Evolutionary conservation across 2,113 vertebrate species (phyloP).

Genomic region (Hystrix cristata): DNA sequence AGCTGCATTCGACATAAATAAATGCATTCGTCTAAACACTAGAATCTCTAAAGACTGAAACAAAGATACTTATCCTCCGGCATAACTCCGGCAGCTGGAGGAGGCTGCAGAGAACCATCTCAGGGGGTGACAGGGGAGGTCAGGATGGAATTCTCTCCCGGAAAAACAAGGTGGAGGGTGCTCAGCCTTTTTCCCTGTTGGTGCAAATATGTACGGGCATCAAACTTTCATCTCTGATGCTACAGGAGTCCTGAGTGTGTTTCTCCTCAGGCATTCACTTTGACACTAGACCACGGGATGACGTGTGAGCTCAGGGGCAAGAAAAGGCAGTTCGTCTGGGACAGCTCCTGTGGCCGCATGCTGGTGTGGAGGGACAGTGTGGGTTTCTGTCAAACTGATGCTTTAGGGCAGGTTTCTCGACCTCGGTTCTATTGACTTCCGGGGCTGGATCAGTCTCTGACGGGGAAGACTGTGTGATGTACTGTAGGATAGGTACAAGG

Average conservation of each 20-base stretch:
- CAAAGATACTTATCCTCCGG: not conserved
- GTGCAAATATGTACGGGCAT: not conserved
- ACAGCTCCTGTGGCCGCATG: rapidly evolving
- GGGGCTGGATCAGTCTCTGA: not conserved
- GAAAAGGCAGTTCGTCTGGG: not conserved
- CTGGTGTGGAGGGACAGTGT: not conserved
- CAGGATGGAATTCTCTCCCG: not conserved
- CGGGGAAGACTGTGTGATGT: no score
- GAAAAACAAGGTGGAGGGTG: not conserved
- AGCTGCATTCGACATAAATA: slow-evolving; percentile 75
- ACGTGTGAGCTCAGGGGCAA: no score
- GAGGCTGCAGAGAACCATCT: not conserved
- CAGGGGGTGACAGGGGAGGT: not conserved
- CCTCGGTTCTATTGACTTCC: not conserved
- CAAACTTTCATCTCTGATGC: not conserved
- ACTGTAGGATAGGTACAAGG: no score
- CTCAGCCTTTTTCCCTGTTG: not conserved
- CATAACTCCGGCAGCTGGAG: not conserved
- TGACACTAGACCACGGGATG: not conserved
- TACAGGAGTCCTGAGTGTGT: not conserved
- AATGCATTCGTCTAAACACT: slow-evolving; percentile 52
- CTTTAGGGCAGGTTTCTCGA: not conserved
- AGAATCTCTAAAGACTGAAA: slow-evolving; percentile 34
- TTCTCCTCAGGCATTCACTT: not conserved
- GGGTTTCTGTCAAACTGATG: not conserved